A percentile compares a stretch with the other conserved stretches of the same genome.
phyloP scores from a whole-genome alignment of 1,140 invertebrate species.

The Bombus picipes region DNA sequence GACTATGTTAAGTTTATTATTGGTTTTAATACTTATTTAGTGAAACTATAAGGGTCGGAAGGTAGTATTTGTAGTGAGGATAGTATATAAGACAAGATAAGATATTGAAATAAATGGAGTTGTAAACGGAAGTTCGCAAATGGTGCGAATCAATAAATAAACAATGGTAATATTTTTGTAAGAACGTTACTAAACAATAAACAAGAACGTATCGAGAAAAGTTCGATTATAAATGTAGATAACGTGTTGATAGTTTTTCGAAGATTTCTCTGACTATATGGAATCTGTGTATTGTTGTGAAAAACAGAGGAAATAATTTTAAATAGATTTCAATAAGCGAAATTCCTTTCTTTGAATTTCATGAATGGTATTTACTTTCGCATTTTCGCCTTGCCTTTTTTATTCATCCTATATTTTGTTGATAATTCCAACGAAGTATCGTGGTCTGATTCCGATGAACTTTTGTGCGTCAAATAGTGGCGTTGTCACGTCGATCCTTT shows the following conservation, averaged over 20 bases:
- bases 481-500: constrained; percentile 29
- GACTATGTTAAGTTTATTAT: too few species aligned
- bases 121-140: too few species aligned
- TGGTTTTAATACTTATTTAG: too few species aligned
- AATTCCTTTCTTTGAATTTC: background rate
- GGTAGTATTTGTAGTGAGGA: too few species aligned
- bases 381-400: too few species aligned
- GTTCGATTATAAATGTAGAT: too few species aligned
- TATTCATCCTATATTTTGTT: background rate
- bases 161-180: background rate
- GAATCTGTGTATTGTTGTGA: background rate
- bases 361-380: background rate
- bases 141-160: background rate
- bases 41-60: too few species aligned
- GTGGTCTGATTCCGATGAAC: background rate
- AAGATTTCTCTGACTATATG: background rate
- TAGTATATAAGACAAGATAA: too few species aligned
- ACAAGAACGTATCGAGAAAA: background rate
- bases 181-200: background rate
- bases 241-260: background rate
- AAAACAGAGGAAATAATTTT: background rate
- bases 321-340: background rate
- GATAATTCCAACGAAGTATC: constrained; percentile 10
- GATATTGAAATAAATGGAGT: too few species aligned
- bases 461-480: constrained; percentile 1